Percentiles rank a stretch among this genome's conserved stretches.
Evolutionary conservation across 2,113 vertebrate species (phyloP).

Genomic region (Gallinago media): DNA sequence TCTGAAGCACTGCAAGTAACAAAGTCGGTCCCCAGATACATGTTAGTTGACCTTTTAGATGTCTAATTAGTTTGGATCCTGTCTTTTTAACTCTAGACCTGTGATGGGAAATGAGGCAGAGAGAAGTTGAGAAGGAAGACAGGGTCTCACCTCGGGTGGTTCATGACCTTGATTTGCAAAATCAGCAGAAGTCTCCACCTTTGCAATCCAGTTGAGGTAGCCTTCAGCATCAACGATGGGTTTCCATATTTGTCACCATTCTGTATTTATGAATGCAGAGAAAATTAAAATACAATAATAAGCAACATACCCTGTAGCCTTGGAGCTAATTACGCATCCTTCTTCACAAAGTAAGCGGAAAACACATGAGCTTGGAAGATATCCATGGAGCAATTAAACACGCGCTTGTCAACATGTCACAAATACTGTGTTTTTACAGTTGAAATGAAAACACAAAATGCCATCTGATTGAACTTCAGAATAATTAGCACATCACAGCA

Average conservation of each 20-base stretch:
- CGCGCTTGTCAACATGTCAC: slow-evolving; percentile 25
- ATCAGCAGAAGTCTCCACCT: not conserved
- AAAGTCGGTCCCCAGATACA: not conserved
- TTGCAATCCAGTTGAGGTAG: not conserved
- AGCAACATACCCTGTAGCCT: not conserved
- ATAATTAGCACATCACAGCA: slow-evolving; percentile 68
- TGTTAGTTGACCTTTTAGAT: not conserved
- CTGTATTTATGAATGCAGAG: not conserved
- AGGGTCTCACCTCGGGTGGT: not conserved
- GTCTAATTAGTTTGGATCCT: not conserved
- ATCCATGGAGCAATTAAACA: slow-evolving; percentile 40
- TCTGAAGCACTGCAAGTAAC: not conserved
- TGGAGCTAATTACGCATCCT: not conserved
- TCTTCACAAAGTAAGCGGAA: not conserved
- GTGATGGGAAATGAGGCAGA: not conserved
- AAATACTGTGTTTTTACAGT: slow-evolving; percentile 17
- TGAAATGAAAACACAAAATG: slow-evolving; percentile 64
- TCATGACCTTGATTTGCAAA: not conserved
- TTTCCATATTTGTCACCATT: not conserved
- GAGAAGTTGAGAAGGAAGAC: not conserved
- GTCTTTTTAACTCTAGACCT: not conserved
- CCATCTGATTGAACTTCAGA: slow-evolving; percentile 54
- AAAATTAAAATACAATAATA: slow-evolving; percentile 7
- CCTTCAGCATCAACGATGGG: not conserved
- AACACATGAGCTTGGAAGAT: slow-evolving; percentile 1